Evolutionary conservation across 2,797 vertebrate genomes (phyloP).

Genomic region (Phrynocephalus guinanensis): DNA sequence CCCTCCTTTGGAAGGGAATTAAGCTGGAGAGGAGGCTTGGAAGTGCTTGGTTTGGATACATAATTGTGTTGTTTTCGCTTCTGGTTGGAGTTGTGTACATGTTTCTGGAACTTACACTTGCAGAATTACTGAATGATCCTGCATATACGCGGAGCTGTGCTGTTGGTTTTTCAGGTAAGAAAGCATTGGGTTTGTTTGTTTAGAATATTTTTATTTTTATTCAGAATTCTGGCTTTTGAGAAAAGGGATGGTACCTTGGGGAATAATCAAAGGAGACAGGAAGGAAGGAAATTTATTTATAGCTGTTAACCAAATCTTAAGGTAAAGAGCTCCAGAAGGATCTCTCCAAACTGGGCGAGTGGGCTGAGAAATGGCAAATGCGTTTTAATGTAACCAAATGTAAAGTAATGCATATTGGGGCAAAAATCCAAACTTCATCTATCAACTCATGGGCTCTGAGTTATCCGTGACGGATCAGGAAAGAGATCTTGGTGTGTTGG

Average conservation of each 20-base stretch:
- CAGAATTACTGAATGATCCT: slow-evolving; percentile 80
- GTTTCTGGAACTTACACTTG: slow-evolving; percentile 80
- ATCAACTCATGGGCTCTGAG: too few relatives aligned
- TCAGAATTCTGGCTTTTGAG: not conserved
- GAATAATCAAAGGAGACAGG: too few relatives aligned
- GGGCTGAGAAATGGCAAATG: too few relatives aligned
- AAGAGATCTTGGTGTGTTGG: too few relatives aligned
- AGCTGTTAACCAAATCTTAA: too few relatives aligned
- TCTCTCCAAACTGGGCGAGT: too few relatives aligned
- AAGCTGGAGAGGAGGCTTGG: slow-evolving; percentile 87
- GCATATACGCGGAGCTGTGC: slow-evolving; percentile 84
- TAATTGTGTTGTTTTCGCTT: slow-evolving; percentile 88
- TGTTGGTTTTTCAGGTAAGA: slow-evolving; percentile 94
- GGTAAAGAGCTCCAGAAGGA: too few relatives aligned
- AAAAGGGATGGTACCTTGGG: not conserved
- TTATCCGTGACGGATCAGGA: too few relatives aligned
- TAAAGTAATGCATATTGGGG: too few relatives aligned
- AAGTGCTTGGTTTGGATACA: slow-evolving; percentile 86
- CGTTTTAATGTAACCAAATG: too few relatives aligned
- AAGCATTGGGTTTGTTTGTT: not conserved
- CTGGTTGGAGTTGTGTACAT: slow-evolving; percentile 89
- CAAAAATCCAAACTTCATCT: too few relatives aligned
- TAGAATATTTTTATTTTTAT: not conserved
- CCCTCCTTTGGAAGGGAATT: slow-evolving; percentile 92
- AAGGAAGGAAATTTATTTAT: too few relatives aligned